Evolutionary conservation across 1,140 invertebrate species (phyloP).

Genomic region (Coelopa frigida): DNA sequence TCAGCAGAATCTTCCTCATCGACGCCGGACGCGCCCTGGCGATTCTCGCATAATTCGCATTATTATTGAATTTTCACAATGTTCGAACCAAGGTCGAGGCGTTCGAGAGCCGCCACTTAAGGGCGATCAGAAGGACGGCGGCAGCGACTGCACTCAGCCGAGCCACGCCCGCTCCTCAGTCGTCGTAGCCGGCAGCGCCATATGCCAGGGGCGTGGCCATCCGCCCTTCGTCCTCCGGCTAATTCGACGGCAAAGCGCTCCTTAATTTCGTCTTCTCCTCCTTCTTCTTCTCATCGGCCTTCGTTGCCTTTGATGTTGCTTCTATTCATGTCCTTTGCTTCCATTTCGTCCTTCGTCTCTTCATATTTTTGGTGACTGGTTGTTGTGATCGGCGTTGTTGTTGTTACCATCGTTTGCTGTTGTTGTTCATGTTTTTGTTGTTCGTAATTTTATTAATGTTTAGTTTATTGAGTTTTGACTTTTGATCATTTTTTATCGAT

Average conservation of each 20-base stretch:
- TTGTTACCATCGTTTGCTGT: neutral
- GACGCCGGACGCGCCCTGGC: too few relatives aligned
- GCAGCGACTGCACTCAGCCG: too few relatives aligned
- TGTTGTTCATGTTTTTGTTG: neutral
- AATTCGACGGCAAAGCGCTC: neutral
- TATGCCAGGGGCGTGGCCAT: too few relatives aligned
- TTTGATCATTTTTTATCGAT: constrained; percentile 17
- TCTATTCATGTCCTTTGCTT: neutral
- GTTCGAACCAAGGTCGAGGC: too few relatives aligned
- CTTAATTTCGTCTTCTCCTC: neutral
- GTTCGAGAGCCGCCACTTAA: too few relatives aligned
- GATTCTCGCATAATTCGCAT: constrained; percentile 11
- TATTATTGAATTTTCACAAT: constrained; percentile 12
- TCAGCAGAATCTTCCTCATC: too few relatives aligned
- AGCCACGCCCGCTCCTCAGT: too few relatives aligned
- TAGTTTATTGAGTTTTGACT: constrained; percentile 16
- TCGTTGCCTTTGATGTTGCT: neutral
- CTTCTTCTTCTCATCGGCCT: neutral
- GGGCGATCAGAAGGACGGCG: too few relatives aligned
- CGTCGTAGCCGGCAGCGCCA: too few relatives aligned
- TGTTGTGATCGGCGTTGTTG: constrained; percentile 2
- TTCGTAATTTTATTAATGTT: constrained; percentile 15
- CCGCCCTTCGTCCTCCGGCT: constrained; percentile 4
- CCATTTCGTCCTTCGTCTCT: neutral
- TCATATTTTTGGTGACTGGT: neutral